Percentiles rank a stretch among this genome's conserved stretches.
Evolutionary conservation across 1,140 invertebrate genomes (phyloP).

Genomic region (Condylostylus longicornis): DNA sequence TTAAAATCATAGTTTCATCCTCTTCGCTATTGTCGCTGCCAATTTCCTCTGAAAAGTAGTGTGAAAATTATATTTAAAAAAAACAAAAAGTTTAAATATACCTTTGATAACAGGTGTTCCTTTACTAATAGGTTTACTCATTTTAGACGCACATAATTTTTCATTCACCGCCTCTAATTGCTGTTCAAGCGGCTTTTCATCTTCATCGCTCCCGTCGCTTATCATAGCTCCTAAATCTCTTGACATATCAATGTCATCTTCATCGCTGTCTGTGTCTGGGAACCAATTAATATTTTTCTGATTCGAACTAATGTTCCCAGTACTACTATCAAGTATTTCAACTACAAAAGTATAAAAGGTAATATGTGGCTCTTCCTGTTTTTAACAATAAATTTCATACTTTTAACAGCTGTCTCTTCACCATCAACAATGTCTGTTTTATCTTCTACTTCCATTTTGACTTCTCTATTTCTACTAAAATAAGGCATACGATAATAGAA

Average conservation of each 20-base stretch:
- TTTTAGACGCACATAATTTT: neutral
- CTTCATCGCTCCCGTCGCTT: neutral
- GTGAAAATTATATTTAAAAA: too few relatives aligned
- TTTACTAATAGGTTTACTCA: slow-evolving; percentile 6
- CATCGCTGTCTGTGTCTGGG: slow-evolving; percentile 2
- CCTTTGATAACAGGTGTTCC: neutral
- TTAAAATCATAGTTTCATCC: slow-evolving; percentile 5
- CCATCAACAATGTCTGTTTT: too few relatives aligned
- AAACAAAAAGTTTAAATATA: neutral
- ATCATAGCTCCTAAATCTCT: neutral
- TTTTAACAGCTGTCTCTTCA: too few relatives aligned
- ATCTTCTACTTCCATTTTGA: slow-evolving; percentile 19
- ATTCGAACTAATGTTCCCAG: slow-evolving; percentile 1
- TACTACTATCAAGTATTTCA: too few relatives aligned
- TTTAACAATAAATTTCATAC: too few relatives aligned
- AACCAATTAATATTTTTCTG: slow-evolving; percentile 3
- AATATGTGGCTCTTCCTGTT: too few relatives aligned
- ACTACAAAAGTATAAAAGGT: too few relatives aligned
- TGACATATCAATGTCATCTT: neutral
- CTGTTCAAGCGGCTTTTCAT: neutral
- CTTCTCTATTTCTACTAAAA: slow-evolving; percentile 8
- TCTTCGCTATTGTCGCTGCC: slow-evolving; percentile 10
- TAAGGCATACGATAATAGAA: slow-evolving; percentile 3
- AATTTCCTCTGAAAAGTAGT: slow-evolving; percentile 4
- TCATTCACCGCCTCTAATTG: slow-evolving; percentile 1